These are phyloP conservation scores for Pitangus sulphuratus DNA, from an alignment of 2,797 vertebrate genomes.

Conservation along the genomic window DNA sequence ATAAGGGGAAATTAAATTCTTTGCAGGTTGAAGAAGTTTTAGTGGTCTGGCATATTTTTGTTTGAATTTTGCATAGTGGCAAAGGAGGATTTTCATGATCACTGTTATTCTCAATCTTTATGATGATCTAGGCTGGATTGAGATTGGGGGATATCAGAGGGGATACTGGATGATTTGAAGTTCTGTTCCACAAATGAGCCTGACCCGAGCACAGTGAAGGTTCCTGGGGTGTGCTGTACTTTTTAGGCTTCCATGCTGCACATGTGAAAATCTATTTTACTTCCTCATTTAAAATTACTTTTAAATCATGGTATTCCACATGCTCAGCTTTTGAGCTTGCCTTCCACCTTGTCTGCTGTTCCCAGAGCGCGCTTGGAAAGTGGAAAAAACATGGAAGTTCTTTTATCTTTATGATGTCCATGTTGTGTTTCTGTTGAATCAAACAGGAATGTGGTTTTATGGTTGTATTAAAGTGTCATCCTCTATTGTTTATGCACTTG, in stretches of 20 bases:
- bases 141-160: not conserved
- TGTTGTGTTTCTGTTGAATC: not conserved
- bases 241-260: not conserved
- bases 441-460: not conserved
- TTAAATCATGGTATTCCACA: not conserved
- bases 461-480: not conserved
- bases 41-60: not conserved
- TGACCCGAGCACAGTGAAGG: rapidly evolving
- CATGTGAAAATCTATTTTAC: rapidly evolving
- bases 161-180: not conserved
- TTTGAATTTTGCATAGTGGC: not conserved
- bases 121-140: not conserved
- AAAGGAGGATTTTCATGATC: not conserved
- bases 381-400: not conserved
- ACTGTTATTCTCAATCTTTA: not conserved
- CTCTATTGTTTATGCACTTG: not conserved
- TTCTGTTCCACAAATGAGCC: not conserved
- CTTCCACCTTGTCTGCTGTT: not conserved
- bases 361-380: not conserved
- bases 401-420: not conserved
- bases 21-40: not conserved
- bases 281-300: not conserved
- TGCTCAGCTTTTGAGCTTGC: not conserved
- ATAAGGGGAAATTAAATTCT: not conserved
- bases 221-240: not conserved